Conservation (phyloP, 2,797 vertebrate species). For the Florisuga fusca region DNA sequence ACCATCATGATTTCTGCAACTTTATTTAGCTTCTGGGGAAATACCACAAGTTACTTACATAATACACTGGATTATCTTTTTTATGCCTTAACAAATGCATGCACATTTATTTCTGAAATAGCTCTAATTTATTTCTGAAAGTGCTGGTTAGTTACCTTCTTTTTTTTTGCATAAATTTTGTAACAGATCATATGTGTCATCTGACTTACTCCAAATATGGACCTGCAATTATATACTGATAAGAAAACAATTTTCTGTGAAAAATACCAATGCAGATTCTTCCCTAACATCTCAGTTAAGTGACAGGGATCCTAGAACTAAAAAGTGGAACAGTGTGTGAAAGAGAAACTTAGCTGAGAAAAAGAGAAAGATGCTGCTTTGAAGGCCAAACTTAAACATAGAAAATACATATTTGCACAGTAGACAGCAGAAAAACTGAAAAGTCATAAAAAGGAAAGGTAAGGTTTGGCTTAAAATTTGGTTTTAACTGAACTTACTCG, state of each 20-base stretch:
- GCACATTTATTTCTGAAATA: background rate
- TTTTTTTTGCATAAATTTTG: background rate
- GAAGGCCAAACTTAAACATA: background rate
- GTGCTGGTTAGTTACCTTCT: background rate
- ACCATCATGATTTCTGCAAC: background rate
- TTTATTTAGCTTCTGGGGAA: background rate
- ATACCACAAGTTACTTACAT: background rate
- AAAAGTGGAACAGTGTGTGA: background rate
- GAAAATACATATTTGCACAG: background rate
- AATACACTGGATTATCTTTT: background rate
- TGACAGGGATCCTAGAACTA: background rate
- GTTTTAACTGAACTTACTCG: slow-evolving; percentile 86
- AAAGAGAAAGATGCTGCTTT: background rate
- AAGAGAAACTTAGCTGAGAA: background rate
- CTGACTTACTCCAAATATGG: background rate
- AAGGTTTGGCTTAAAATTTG: background rate
- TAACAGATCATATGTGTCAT: background rate
- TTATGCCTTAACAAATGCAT: background rate
- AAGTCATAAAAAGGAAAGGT: background rate
- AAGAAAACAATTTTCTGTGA: background rate
- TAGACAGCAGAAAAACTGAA: background rate
- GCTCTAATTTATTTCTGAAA: background rate
- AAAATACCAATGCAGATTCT: background rate
- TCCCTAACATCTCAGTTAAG: background rate
- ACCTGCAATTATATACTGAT: background rate